Conservation (phyloP, 2,888 invertebrate species). For the Phyto melanocephala region DNA sequence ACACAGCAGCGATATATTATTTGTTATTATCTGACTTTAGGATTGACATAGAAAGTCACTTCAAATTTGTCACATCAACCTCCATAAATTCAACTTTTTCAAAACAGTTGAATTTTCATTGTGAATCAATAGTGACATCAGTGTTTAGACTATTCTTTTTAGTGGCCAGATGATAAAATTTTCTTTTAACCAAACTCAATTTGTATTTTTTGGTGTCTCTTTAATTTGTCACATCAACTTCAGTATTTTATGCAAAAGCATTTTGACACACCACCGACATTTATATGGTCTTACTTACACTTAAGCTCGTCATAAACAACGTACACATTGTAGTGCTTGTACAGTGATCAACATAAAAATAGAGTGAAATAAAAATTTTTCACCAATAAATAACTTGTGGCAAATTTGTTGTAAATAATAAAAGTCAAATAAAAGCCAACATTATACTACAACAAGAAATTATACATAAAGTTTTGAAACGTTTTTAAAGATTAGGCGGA, state of each 20-base stretch:
- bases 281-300: background rate
- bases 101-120: background rate
- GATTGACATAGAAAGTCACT: no score
- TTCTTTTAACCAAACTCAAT: background rate
- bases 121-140: constrained; percentile 6
- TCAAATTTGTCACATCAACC: no score
- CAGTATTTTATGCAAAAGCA: background rate
- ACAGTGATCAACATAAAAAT: background rate
- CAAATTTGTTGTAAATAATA: no score
- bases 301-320: background rate
- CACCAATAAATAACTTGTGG: no score
- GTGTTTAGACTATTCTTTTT: background rate
- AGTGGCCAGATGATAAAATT: constrained; percentile 15
- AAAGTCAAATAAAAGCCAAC: no score
- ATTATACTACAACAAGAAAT: no score
- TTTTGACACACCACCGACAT: constrained; percentile 23
- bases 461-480: no score
- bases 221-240: constrained; percentile 5
- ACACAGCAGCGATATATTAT: no score
- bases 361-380: background rate
- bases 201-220: background rate
- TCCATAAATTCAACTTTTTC: background rate
- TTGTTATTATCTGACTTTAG: no score
- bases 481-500: no score
- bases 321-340: background rate